Evolutionary conservation across 2,888 invertebrate genomes (phyloP).

Genomic region (Cryptus viduatorius): DNA sequence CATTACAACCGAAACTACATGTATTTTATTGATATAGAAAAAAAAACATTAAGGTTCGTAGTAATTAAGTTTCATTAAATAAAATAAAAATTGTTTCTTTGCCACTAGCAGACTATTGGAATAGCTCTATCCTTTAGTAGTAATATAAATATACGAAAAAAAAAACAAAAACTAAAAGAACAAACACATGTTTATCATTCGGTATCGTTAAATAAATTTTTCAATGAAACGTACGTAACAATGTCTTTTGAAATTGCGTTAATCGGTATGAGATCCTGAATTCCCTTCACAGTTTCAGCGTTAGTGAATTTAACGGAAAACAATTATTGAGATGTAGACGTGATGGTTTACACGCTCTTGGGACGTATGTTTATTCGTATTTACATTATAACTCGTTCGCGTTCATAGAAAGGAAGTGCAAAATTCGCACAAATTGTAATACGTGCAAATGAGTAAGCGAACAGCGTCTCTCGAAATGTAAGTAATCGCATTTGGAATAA

Average conservation of each 20-base stretch:
- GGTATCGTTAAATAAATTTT: slow-evolving; percentile 12
- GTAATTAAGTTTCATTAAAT: slow-evolving; percentile 9
- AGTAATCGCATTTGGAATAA: too few relatives aligned
- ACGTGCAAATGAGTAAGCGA: too few relatives aligned
- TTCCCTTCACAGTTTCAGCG: too few relatives aligned
- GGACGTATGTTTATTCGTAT: too few relatives aligned
- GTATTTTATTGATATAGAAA: slow-evolving; percentile 24
- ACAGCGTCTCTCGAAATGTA: too few relatives aligned
- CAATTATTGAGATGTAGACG: too few relatives aligned
- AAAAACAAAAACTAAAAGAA: neutral
- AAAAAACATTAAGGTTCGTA: neutral
- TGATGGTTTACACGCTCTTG: too few relatives aligned
- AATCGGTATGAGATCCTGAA: neutral
- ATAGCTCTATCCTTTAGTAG: neutral
- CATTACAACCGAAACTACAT: slow-evolving; percentile 4
- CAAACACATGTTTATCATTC: slow-evolving; percentile 1
- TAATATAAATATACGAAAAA: neutral
- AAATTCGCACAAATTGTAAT: too few relatives aligned
- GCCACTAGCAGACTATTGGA: neutral
- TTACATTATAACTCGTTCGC: too few relatives aligned
- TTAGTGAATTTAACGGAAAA: too few relatives aligned
- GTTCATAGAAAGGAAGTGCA: too few relatives aligned
- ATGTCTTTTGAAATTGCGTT: neutral
- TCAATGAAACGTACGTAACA: neutral
- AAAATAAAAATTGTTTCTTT: neutral